Evolutionary conservation across 2,888 invertebrate genomes (phyloP).

Genomic region (Ochropleura leucogaster): DNA sequence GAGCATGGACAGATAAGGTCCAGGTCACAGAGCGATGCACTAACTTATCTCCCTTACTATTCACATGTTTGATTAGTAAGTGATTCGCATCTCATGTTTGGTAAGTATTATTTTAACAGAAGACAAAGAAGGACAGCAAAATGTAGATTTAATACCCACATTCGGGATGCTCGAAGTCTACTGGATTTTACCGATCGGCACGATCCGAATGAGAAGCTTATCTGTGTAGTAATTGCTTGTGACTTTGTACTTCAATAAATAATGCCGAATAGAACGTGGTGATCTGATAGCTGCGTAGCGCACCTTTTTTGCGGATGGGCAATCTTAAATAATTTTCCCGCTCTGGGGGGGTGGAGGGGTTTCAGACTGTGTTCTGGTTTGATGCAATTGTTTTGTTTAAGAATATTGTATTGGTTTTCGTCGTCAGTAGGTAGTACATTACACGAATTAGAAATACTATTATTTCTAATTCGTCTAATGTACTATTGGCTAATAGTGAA

Average conservation of each 20-base stretch:
- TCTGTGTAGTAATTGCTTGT: neutral
- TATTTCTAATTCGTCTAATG: too few species aligned
- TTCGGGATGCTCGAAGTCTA: neutral
- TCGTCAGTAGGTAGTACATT: neutral
- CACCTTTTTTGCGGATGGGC: neutral
- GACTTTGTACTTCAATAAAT: neutral
- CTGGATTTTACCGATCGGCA: neutral
- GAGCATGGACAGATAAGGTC: conserved; percentile 30
- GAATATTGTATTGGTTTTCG: neutral
- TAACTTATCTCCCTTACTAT: conserved; percentile 34
- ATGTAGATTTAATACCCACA: neutral
- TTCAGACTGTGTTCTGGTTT: too few species aligned
- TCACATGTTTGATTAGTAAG: conserved; percentile 20
- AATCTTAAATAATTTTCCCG: too few species aligned
- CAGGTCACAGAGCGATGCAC: conserved; percentile 54
- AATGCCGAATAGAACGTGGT: neutral
- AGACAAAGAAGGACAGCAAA: neutral
- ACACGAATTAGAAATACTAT: too few species aligned
- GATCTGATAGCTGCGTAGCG: neutral
- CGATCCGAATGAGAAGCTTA: neutral
- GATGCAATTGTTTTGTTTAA: neutral
- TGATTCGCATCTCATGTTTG: neutral
- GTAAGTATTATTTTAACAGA: neutral
- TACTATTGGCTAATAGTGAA: too few species aligned
- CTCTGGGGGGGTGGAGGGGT: too few species aligned